Evolutionary conservation across 2,888 invertebrate genomes (phyloP).

Genomic region (Lasioglossum lativentre): DNA sequence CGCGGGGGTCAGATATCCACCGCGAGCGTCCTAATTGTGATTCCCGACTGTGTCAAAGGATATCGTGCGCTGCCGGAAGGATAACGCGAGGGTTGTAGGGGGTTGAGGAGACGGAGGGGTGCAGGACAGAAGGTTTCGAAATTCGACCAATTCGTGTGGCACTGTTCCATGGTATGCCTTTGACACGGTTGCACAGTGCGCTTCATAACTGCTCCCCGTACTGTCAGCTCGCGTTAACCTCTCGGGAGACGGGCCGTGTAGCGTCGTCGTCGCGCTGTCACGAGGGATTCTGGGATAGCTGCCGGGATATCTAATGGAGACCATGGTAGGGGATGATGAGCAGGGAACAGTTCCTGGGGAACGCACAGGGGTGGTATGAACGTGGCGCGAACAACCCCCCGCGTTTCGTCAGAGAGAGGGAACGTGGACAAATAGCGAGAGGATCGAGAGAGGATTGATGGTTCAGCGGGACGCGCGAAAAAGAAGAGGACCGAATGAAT

Average conservation of each 20-base stretch:
- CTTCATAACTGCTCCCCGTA: slow-evolving; percentile 44
- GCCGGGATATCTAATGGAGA: slow-evolving; percentile 41
- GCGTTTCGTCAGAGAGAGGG: background rate
- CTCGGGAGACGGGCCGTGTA: slow-evolving; percentile 42
- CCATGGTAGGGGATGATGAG: background rate
- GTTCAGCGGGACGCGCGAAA: background rate
- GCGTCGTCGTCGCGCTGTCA: slow-evolving; percentile 54
- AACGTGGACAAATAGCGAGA: background rate
- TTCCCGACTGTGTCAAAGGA: slow-evolving; percentile 15
- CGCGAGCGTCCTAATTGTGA: background rate
- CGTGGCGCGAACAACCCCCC: background rate
- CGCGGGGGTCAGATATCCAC: background rate
- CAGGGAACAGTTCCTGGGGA: background rate
- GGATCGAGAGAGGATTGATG: slow-evolving; percentile 33
- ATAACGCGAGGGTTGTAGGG: background rate
- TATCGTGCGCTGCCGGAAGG: background rate
- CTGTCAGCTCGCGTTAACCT: slow-evolving; percentile 60
- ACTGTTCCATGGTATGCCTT: slow-evolving; percentile 45
- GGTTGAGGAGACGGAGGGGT: background rate
- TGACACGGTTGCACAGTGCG: slow-evolving; percentile 47
- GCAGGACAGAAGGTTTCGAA: slow-evolving; percentile 34
- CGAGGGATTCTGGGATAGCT: slow-evolving; percentile 46
- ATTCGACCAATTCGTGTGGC: slow-evolving; percentile 45
- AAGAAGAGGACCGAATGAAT: slow-evolving; percentile 9
- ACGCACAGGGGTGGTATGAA: background rate